These are phyloP conservation scores for Anolis apletophallus DNA, from an alignment of 2,797 vertebrate species.

Conservation along the genomic window DNA sequence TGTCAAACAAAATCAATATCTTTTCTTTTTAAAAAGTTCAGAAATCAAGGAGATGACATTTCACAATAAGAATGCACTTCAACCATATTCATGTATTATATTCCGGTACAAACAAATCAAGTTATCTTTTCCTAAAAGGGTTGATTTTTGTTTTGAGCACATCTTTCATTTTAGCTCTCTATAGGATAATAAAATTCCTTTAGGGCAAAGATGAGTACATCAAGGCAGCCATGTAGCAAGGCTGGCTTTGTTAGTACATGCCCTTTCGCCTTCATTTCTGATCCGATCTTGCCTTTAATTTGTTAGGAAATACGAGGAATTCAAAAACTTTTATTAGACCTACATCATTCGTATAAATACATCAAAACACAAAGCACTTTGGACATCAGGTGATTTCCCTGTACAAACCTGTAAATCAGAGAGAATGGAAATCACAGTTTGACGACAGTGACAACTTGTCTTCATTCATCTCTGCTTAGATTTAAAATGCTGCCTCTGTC, in stretches of 20 bases:
- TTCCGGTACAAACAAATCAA: conserved; percentile 72
- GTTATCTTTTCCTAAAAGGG: conserved; percentile 71
- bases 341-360: conserved; percentile 38
- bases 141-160: conserved; percentile 68
- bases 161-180: conserved; percentile 76
- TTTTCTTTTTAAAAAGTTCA: conserved; percentile 56
- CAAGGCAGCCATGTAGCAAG: conserved; percentile 69
- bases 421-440: conserved; percentile 44
- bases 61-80: conserved; percentile 70
- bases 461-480: conserved; percentile 37
- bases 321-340: conserved; percentile 60
- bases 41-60: conserved; percentile 71
- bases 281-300: conserved; percentile 74
- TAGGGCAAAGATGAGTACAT: conserved; percentile 72
- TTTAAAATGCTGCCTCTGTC: conserved; percentile 30
- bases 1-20: conserved; percentile 73
- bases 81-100: conserved; percentile 68
- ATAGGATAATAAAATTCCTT: conserved; percentile 77
- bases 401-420: conserved; percentile 24
- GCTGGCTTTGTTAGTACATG: conserved; percentile 69
- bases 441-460: conserved; percentile 23
- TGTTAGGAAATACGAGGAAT: conserved; percentile 69
- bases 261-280: conserved; percentile 68
- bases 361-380: conserved; percentile 48
- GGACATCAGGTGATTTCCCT: conserved; percentile 46